Base-by-base conservation (phyloP, 2,888 invertebrate genomes). In the Hydrotaea cyrtoneurina region DNA sequence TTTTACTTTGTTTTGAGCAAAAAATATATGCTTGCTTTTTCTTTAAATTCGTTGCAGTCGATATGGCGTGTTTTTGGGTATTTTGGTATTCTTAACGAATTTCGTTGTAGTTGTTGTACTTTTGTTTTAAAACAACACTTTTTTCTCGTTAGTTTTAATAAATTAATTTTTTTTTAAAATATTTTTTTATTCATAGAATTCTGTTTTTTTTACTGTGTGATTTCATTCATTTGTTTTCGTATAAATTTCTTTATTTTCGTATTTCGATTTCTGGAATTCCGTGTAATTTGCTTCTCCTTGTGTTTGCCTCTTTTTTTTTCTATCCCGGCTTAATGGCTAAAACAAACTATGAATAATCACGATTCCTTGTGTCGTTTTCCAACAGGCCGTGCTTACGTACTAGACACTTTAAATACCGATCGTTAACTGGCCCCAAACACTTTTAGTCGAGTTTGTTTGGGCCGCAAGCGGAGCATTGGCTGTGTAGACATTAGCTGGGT, bases 391-490 rank as follows among this genome's bases (percentile, higher is more conserved):
- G 69, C 21, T 57, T 46, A 77, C 55, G 79, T 77, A 77, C 55
- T 71, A 82, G 77, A 85, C 85, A 85, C 85, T 75, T 85, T 85
- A 80, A 85, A 79, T 82, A 85, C 79, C 85, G 85, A 85, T 85
- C 85, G 85, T 82, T 85, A 82, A 85, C 85, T 85, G 82, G 79
- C 77, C 53, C 74, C 57, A 62, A 69, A 82, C 39, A 77, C 73
- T 31, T 69, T 79, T 79, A 64, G 73, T 59, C 81, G 53, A 46
- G 69, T 77, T 71, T 21, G 73, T 79, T 23, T 57, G 5, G 57
- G 46, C 26, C 50, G n/a, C n/a, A 75, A 13, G 31, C 43, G 39
- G 23, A 66, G 15, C 15, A 62, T 50, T 10, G 0, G 1, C 46
- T 43, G 69, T 69, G 69, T 43, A 69, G 69, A 69, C 23, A 46